Evolutionary conservation across 2,113 vertebrate species (phyloP).

Genomic region (Myiagra hebetior): DNA sequence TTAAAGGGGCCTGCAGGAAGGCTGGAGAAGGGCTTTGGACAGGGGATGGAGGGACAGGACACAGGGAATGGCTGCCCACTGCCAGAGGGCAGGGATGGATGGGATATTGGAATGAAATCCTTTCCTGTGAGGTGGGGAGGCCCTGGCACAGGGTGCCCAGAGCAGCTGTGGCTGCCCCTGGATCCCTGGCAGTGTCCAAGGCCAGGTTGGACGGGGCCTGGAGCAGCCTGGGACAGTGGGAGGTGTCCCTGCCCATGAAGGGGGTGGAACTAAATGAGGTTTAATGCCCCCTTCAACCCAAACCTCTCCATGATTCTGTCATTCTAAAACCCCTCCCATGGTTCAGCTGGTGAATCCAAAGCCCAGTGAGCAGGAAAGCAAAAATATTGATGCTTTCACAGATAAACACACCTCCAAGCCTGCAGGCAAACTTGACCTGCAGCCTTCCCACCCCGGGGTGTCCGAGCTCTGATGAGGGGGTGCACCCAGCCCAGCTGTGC

Average conservation of each 20-base stretch:
- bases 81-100: background rate
- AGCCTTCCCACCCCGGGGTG: fast-evolving
- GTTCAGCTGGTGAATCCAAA: background rate
- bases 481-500: background rate
- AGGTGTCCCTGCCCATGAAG: background rate
- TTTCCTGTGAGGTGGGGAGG: fast-evolving
- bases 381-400: fast-evolving
- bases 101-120: background rate
- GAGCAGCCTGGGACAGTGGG: fast-evolving
- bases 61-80: background rate
- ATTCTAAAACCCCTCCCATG: background rate
- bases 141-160: background rate
- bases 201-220: fast-evolving
- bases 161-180: background rate
- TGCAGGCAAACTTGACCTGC: background rate
- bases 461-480: fast-evolving
- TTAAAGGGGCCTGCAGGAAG: background rate
- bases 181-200: background rate
- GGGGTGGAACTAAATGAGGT: fast-evolving
- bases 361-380: background rate
- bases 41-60: background rate
- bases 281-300: background rate
- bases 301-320: background rate
- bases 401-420: background rate
- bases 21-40: background rate